Percentiles rank a stretch among this genome's conserved stretches.
These are phyloP conservation scores for Limonius californicus DNA, from an alignment of 1,140 invertebrate genomes.

Conservation along the genomic window DNA sequence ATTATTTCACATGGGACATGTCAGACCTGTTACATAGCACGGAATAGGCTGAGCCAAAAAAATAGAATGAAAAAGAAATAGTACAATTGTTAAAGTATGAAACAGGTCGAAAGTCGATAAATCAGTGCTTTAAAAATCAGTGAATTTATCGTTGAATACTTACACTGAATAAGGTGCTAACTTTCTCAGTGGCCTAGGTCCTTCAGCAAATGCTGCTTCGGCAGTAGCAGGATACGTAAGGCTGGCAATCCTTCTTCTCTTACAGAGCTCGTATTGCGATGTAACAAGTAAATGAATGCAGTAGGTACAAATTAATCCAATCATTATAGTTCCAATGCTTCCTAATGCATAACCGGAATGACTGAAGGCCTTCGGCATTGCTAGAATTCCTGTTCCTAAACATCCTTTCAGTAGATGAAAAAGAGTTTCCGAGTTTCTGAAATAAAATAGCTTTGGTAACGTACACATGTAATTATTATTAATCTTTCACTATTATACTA, in stretches of 20 bases:
- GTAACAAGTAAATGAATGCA: conserved; percentile 72
- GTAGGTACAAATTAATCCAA: conserved; percentile 73
- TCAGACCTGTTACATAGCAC: too few relatives aligned
- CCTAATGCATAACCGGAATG: conserved; percentile 72
- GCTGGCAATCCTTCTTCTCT: conserved; percentile 61
- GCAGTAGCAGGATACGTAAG: conserved; percentile 69
- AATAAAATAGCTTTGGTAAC: conserved; percentile 35
- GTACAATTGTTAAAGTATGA: too few relatives aligned
- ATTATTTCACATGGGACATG: too few relatives aligned
- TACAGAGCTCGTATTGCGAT: conserved; percentile 67
- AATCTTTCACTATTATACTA: too few relatives aligned
- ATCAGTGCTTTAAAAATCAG: too few relatives aligned
- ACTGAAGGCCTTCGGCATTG: conserved; percentile 81
- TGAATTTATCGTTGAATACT: too few relatives aligned
- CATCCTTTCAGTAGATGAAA: conserved; percentile 82
- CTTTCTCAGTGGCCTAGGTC: conserved; percentile 49
- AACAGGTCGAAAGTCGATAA: too few relatives aligned
- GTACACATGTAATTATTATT: too few relatives aligned
- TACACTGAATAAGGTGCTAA: neutral
- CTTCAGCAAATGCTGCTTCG: conserved; percentile 64
- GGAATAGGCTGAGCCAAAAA: too few relatives aligned
- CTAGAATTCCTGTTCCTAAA: conserved; percentile 84
- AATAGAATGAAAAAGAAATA: too few relatives aligned
- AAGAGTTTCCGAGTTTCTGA: conserved; percentile 72
- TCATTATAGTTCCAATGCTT: conserved; percentile 61